phyloP scores from a whole-genome alignment of 2,113 vertebrate species.

The Australoheros scitulus region DNA sequence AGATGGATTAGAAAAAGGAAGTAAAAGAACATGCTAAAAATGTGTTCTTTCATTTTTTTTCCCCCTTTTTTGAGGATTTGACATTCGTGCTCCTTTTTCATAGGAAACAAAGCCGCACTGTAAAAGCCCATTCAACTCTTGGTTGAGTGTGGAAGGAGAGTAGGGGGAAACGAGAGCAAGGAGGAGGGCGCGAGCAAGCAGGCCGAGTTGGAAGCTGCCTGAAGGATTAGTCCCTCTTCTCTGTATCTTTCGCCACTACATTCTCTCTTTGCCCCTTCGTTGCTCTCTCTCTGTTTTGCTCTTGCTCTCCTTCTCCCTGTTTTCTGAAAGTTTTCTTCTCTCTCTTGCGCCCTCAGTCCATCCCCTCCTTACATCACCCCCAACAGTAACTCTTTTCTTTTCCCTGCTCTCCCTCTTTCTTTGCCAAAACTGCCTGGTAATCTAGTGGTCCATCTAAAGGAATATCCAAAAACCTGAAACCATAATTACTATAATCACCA shows the following conservation, averaged over 20 bases:
- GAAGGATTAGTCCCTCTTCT: slow-evolving; percentile 63
- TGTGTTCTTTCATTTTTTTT: neutral
- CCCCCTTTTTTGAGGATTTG: slow-evolving; percentile 36
- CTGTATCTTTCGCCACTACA: slow-evolving; percentile 46
- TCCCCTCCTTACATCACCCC: neutral
- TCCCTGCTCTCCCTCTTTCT: neutral
- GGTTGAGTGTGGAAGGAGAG: slow-evolving; percentile 40
- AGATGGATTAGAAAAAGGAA: slow-evolving; percentile 1
- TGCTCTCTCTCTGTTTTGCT: slow-evolving; percentile 10
- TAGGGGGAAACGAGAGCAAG: slow-evolving; percentile 17
- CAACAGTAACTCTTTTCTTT: slow-evolving; percentile 53
- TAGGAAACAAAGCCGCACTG: slow-evolving; percentile 65
- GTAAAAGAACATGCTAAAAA: neutral
- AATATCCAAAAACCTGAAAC: slow-evolving; percentile 75
- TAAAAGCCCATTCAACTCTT: slow-evolving; percentile 63
- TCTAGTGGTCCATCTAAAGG: slow-evolving; percentile 62
- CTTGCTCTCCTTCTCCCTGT: neutral
- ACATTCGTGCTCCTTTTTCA: slow-evolving; percentile 63
- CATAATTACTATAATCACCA: slow-evolving; percentile 77
- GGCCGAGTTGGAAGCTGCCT: slow-evolving; percentile 56
- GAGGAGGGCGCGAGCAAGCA: neutral
- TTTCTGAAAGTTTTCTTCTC: slow-evolving; percentile 9
- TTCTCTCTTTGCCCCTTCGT: slow-evolving; percentile 36
- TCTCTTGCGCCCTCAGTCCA: slow-evolving; percentile 11
- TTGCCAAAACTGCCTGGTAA: slow-evolving; percentile 57